Evolutionary conservation across 2,888 invertebrate genomes (phyloP), one percentile per base, ranked within the genome.

Genomic region (Mechanitis messenoides): DNA sequence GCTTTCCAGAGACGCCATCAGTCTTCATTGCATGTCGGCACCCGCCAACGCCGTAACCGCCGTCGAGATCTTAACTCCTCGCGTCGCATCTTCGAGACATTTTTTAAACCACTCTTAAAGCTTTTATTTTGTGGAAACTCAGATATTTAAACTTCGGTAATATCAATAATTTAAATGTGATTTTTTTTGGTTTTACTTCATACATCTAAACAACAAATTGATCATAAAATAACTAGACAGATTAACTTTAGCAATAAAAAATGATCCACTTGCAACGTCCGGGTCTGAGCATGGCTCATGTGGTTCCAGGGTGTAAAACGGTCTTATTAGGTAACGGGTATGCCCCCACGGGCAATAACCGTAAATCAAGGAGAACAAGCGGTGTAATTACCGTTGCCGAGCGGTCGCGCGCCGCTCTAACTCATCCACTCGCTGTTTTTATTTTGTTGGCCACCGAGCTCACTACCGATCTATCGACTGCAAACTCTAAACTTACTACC

Each of bases 281-380:
- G 63, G 62, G 74, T 73, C 74, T 71, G 76, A 69, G 74, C 73
- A 71, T 79, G 81, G 82, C 87, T 83, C 87, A 86, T 88, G 85
- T 87, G 85, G 85, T 85, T 78, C 83, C 79, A 83, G 84, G 80
- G 84, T 86, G 88, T 85, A 87, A 88, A 89, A 87, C 84, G 87
- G 83, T 87, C 89, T 90, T 90, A 89, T 90, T 90, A 89, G 87
- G 89, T 89, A 88, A 85, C 88, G 83, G 86, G 87, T 85, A 87
- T 87, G 81, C 87, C 89, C 88, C 87, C 85, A 84, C 85, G 86
- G 86, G 90, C 90, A 91, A 91, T 91, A 91, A 91, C 90, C 88
- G 88, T 91, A 90, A 91, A 88, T 88, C 89, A 91, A 85, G 85
- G 84, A 86, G 88, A 90, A 89, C 91, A 90, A 91, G 90, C 91